Evolutionary conservation across 2,113 vertebrate genomes (phyloP), one percentile per base, ranked within the genome.

Genomic region (Apodemus speciosus): DNA sequence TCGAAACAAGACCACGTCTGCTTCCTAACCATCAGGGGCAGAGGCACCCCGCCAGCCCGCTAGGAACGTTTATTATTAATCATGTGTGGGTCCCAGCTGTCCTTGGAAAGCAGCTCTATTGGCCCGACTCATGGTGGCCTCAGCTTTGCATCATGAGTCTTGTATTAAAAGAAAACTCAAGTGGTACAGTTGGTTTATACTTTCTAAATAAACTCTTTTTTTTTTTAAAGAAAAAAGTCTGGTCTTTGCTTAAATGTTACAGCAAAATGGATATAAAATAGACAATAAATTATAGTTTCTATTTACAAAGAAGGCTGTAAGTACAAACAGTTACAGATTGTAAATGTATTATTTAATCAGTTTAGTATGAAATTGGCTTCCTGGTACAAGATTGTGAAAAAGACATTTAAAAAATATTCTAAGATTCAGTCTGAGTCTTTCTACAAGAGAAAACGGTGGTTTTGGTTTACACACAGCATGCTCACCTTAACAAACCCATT

Each of bases 201-300:
- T 98, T 98, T 98, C 98, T 98, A 98, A 98, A 98, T 98, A 98
- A 98, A 98, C 95, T 97, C 72, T 98, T 98, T 97, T 92, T 51
- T 93, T 92, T 62, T 85, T 87, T 0, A 96, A 96, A 56, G 96
- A 93, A 71, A 96, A 97, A 96, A 96, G 97, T 97, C 95, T 97
- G 94, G 94, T 97, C 96, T 98, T 97, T 97, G 94, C 97, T 97
- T 98, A 97, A 97, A 97, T 96, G 98, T 94, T 96, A 98, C 97
- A 98, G 97, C 95, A 97, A 96, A 97, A 98, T 94, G 96, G 97
- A 97, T 98, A 97, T 96, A 98, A 98, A 98, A 97, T 94, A 97
- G 97, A 97, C 97, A 98, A 98, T 98, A 98, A 98, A 98, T 98
- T 98, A 98, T 98, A 98, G 96, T 97, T 98, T 96, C 76, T 98